These are phyloP conservation scores for Oxyura jamaicensis DNA, from an alignment of 2,113 vertebrate species.

Conservation along the genomic window DNA sequence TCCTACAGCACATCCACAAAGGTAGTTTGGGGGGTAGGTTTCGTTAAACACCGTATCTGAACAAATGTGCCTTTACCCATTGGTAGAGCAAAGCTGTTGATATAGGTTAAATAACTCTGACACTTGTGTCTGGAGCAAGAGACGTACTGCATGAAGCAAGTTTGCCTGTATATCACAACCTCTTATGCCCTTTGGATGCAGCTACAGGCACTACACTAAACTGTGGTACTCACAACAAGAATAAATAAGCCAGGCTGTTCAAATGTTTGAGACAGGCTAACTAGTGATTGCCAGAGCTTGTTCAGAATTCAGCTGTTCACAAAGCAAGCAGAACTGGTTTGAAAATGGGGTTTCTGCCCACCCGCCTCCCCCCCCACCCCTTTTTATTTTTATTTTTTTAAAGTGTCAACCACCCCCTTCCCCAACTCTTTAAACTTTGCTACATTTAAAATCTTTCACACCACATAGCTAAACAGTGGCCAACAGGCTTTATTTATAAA, in stretches of 20 bases:
- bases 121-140: not conserved
- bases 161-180: not conserved
- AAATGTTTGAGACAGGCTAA: not conserved
- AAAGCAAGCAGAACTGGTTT: slow-evolving; percentile 59
- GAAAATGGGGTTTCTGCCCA: slow-evolving; percentile 39
- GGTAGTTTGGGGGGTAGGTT: not conserved
- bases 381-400: not conserved
- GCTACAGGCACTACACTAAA: not conserved
- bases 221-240: slow-evolving; percentile 2
- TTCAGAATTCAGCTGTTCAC: slow-evolving; percentile 54
- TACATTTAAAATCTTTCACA: slow-evolving; percentile 79
- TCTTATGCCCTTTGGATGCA: not conserved
- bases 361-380: not conserved
- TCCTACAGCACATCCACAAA: slow-evolving; percentile 73
- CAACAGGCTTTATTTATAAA: slow-evolving; percentile 71
- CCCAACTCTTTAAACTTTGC: slow-evolving; percentile 62
- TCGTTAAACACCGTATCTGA: not conserved
- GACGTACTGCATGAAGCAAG: not conserved
- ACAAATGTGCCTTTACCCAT: not conserved
- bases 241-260: slow-evolving; percentile 2
- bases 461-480: slow-evolving; percentile 75
- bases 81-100: not conserved
- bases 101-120: not conserved
- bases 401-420: slow-evolving; percentile 24
- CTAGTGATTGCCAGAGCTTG: slow-evolving; percentile 34